Percentiles rank a stretch among this genome's conserved stretches.
phyloP scores from a whole-genome alignment of 2,888 invertebrate genomes.

The Conistra vaccinii region DNA sequence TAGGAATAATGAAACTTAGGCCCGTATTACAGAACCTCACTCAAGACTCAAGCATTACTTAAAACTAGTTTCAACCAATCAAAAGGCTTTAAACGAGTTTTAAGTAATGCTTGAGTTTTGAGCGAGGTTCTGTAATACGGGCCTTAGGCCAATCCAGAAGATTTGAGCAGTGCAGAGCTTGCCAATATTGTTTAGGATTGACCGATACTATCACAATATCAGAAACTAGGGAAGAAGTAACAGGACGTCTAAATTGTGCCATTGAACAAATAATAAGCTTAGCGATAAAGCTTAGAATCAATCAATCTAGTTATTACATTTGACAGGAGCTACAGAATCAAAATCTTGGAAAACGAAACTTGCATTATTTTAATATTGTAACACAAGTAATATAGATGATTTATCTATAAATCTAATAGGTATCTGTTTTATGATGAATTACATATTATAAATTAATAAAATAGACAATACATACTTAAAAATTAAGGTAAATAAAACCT shows the following conservation, averaged over 20 bases:
- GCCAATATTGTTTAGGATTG: not conserved
- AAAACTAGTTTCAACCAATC: no score
- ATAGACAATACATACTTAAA: not conserved
- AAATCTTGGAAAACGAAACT: not conserved
- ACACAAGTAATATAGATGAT: no score
- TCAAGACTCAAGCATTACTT: no score
- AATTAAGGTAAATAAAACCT: not conserved
- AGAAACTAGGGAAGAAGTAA: conserved; percentile 8
- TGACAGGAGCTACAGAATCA: not conserved
- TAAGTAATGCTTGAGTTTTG: no score
- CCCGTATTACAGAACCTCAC: no score
- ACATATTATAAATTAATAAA: not conserved
- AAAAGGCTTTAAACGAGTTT: no score
- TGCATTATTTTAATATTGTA: not conserved
- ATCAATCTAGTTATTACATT: not conserved
- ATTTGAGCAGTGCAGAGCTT: not conserved
- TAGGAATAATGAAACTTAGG: not conserved
- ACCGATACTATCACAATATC: not conserved
- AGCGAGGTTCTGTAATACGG: no score
- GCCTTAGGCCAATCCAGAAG: not conserved
- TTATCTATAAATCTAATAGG: not conserved
- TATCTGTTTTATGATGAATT: not conserved
- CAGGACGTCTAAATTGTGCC: no score
- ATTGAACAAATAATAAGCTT: not conserved
- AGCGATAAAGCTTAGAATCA: no score